phyloP scores from a whole-genome alignment of 1,140 invertebrate species.

The Zaprionus taronus region DNA sequence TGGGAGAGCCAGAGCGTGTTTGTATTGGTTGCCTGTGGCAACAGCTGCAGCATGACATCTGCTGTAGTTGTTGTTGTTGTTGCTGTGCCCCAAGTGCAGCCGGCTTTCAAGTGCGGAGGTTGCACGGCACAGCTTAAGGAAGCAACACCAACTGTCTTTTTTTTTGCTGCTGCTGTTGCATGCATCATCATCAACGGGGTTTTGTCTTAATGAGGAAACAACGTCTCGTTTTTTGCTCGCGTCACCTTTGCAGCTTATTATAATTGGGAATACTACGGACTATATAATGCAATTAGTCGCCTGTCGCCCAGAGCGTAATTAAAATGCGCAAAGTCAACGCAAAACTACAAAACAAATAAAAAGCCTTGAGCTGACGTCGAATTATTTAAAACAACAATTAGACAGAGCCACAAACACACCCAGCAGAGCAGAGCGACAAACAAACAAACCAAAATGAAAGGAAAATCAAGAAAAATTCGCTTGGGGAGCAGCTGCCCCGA shows the following conservation, averaged over 20 bases:
- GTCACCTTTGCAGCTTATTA: conserved; percentile 43
- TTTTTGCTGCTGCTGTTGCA: conserved; percentile 44
- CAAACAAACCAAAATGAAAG: conserved; percentile 53
- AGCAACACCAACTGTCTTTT: conserved; percentile 54
- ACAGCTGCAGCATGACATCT: conserved; percentile 49
- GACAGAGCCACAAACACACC: conserved; percentile 48
- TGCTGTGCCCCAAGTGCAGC: conserved; percentile 32
- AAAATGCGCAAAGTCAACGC: not conserved
- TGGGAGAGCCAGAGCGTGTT: not conserved
- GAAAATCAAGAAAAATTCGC: conserved; percentile 40
- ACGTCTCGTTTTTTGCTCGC: conserved; percentile 43
- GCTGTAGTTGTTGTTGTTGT: conserved; percentile 11
- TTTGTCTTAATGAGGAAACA: conserved; percentile 62
- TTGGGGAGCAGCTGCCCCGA: conserved; percentile 33
- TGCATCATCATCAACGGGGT: conserved; percentile 41
- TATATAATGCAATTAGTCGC: conserved; percentile 40
- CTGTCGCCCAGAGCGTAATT: conserved; percentile 1
- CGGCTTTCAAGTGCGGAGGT: conserved; percentile 59
- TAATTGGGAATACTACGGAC: conserved; percentile 23
- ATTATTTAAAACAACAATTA: conserved; percentile 75
- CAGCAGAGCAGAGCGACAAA: conserved; percentile 40
- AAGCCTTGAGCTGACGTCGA: conserved; percentile 41
- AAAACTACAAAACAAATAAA: conserved; percentile 22
- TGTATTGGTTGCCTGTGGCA: conserved; percentile 11
- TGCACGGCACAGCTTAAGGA: conserved; percentile 69